Evolutionary conservation across 2,113 vertebrate genomes (phyloP).

Genomic region (Pseudorectes ferrugineus): DNA sequence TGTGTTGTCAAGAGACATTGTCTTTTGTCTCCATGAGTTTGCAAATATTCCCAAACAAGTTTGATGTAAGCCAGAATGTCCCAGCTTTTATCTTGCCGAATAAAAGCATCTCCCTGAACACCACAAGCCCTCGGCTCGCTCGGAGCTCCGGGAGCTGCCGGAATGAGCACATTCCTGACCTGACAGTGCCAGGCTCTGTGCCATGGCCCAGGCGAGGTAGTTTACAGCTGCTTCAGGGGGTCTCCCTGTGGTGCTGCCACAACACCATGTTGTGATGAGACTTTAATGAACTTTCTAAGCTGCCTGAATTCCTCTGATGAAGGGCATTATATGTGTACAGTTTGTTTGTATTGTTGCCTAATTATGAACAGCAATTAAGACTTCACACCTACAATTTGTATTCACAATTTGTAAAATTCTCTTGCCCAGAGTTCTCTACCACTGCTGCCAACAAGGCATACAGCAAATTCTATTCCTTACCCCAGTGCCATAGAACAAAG

Average conservation of each 20-base stretch:
- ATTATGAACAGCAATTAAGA: neutral
- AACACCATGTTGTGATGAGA: neutral
- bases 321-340: neutral
- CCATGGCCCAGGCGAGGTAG: neutral
- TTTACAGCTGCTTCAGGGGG: neutral
- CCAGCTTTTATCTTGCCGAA: neutral
- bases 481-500: neutral
- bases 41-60: slow-evolving; percentile 35
- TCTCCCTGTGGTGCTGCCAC: neutral
- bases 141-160: neutral
- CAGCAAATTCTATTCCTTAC: neutral
- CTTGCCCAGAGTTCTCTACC: neutral
- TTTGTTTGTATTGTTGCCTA: neutral
- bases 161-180: neutral
- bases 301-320: neutral
- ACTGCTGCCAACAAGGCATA: neutral
- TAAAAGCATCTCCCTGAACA: neutral
- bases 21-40: slow-evolving; percentile 54
- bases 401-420: neutral
- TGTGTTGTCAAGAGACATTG: slow-evolving; percentile 43
- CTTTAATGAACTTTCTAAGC: neutral
- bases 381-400: neutral
- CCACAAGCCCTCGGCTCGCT: neutral
- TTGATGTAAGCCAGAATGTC: slow-evolving; percentile 34
- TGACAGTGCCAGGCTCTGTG: neutral